Conservation (phyloP, 2,888 invertebrate genomes). For the Hermodice carunculata region DNA sequence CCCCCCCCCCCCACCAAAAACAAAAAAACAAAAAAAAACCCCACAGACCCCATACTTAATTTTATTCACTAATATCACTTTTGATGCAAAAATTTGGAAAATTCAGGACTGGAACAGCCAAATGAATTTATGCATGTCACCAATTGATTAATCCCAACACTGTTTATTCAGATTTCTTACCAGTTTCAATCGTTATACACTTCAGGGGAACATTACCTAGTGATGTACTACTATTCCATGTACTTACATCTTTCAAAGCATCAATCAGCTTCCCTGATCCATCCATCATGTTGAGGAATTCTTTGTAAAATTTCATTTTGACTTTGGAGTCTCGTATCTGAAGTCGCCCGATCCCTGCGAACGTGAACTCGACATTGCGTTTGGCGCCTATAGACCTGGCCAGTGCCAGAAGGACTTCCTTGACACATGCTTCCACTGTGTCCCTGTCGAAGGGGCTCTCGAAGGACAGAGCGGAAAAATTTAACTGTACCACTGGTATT, state of each 20-base stretch:
- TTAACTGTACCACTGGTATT: conserved; percentile 67
- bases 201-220: no score
- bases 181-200: no score
- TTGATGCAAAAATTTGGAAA: no score
- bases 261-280: conserved; percentile 63
- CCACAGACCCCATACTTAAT: no score
- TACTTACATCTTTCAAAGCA: conserved; percentile 67
- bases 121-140: no score
- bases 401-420: conserved; percentile 64
- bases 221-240: no score
- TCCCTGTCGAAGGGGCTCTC: conserved; percentile 68
- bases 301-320: conserved; percentile 70
- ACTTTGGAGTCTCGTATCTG: conserved; percentile 63
- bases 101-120: no score
- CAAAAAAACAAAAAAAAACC: no score
- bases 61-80: no score
- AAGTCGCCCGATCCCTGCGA: conserved; percentile 65
- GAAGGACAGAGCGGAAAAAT: conserved; percentile 64
- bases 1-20: no score
- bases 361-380: conserved; percentile 66
- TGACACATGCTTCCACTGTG: conserved; percentile 66
- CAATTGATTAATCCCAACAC: no score
- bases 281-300: conserved; percentile 68
- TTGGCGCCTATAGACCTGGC: conserved; percentile 58
- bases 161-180: no score